A percentile compares a stretch with the other conserved stretches of the same genome.
Conservation (phyloP, 2,113 vertebrate species). For the Corythornis madagascariensis region DNA sequence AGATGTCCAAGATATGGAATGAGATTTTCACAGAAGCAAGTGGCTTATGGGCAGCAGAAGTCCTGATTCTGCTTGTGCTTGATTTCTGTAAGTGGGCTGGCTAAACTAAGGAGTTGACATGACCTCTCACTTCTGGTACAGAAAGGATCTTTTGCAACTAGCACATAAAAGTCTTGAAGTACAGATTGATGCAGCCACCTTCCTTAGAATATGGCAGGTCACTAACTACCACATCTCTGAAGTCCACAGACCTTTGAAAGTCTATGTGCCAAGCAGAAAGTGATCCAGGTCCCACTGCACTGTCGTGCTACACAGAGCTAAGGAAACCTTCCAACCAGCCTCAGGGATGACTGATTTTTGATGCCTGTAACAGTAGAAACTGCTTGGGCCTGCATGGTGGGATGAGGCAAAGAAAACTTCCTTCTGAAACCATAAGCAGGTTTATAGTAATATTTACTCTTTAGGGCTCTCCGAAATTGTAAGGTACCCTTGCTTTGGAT, state of each 20-base stretch:
- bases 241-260: neutral
- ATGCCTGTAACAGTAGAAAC: neutral
- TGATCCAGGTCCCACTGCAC: neutral
- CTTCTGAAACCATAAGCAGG: neutral
- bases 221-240: neutral
- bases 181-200: neutral
- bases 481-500: neutral
- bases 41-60: neutral
- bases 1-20: neutral
- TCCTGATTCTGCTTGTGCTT: neutral
- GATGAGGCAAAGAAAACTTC: neutral
- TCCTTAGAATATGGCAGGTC: neutral
- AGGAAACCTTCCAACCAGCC: neutral
- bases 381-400: neutral
- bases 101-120: neutral
- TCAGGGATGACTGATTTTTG: neutral
- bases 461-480: neutral
- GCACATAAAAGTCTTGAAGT: neutral
- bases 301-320: neutral
- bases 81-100: neutral
- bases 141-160: neutral
- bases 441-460: neutral
- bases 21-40: neutral
- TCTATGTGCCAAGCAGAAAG: neutral
- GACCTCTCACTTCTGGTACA: neutral